phyloP scores from a whole-genome alignment of 2,888 invertebrate genomes.

The Entomobrya proxima region DNA sequence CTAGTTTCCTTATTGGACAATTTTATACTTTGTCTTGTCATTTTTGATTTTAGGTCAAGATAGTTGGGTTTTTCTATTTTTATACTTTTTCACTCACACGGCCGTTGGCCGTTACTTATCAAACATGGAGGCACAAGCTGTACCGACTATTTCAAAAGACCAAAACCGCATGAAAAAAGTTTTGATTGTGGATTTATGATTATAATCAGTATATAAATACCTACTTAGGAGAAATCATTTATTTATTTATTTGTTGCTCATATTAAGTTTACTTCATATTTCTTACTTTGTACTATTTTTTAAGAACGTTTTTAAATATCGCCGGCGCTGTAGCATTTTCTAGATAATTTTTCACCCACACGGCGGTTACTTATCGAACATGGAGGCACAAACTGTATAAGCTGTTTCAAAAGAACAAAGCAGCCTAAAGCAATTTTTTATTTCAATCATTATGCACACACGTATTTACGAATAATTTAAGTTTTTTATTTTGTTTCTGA shows the following conservation, averaged over 20 bases:
- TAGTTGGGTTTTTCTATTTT: conserved; percentile 61
- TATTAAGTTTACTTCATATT: no score
- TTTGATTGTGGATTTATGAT: background rate
- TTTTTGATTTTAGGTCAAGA: conserved; percentile 56
- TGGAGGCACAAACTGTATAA: conserved; percentile 59
- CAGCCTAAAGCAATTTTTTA: background rate
- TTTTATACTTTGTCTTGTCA: conserved; percentile 1
- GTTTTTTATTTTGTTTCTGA: no score
- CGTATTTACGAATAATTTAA: no score
- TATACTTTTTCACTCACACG: conserved; percentile 72
- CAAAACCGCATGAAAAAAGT: background rate
- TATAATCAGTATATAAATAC: background rate
- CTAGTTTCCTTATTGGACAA: background rate
- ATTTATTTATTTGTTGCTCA: background rate
- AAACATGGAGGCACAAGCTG: conserved; percentile 66
- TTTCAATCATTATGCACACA: no score
- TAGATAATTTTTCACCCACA: no score
- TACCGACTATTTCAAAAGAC: background rate
- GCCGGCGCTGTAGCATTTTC: no score
- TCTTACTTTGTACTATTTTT: no score
- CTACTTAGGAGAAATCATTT: no score
- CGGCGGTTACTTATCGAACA: conserved; percentile 71
- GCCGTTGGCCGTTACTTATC: conserved; percentile 71
- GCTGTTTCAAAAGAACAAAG: conserved; percentile 10
- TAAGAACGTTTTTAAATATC: no score